These are phyloP conservation scores for Deroplatys truncata DNA, from an alignment of 2,888 invertebrate species.

Conservation along the genomic window DNA sequence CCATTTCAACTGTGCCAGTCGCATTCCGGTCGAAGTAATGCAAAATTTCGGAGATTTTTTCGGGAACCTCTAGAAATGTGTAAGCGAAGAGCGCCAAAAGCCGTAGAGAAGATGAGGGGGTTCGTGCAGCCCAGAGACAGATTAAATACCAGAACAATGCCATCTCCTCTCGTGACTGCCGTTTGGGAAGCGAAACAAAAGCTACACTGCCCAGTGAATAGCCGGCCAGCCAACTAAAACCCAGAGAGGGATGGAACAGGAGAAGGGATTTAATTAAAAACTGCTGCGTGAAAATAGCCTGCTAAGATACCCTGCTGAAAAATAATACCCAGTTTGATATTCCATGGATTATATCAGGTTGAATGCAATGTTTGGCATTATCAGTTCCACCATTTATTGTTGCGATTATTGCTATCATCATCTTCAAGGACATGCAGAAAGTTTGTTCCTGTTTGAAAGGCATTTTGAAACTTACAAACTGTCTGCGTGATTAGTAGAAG, in stretches of 20 bases:
- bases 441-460: no score
- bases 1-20: not conserved
- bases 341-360: not conserved
- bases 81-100: not conserved
- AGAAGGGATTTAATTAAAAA: not conserved
- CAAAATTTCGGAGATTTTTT: not conserved
- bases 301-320: not conserved
- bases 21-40: not conserved
- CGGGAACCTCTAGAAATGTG: not conserved
- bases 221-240: not conserved
- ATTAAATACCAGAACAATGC: not conserved
- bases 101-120: not conserved
- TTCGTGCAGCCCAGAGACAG: not conserved
- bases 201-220: not conserved
- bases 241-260: not conserved
- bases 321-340: not conserved
- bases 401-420: no score
- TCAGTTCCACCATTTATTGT: no score
- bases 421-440: no score
- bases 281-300: not conserved
- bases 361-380: not conserved
- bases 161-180: not conserved
- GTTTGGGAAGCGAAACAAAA: not conserved
- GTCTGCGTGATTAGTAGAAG: no score
- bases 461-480: no score